Percentiles rank a stretch among this genome's conserved stretches.
Conservation (phyloP, 2,888 invertebrate species). For the Limenitis arthemis region DNA sequence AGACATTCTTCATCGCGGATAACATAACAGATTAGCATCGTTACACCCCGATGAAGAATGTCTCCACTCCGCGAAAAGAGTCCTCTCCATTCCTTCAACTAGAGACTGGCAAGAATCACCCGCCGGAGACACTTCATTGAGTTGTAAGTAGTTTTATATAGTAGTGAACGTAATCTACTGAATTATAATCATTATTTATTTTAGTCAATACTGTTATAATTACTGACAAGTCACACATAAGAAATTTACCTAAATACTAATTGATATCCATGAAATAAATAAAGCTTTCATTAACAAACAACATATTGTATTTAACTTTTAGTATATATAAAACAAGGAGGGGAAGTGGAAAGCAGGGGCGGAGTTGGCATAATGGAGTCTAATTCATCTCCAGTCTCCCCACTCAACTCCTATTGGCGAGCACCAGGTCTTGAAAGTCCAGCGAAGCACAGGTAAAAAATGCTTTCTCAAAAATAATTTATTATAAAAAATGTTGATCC, state of each 20-base stretch:
- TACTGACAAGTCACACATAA: too few species aligned
- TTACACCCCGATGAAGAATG: conserved; percentile 73
- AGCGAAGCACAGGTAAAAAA: conserved; percentile 48
- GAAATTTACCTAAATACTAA: too few species aligned
- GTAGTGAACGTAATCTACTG: neutral
- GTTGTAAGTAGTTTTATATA: conserved; percentile 68
- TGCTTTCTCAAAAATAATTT: too few species aligned
- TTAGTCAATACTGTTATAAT: too few species aligned
- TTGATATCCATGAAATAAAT: neutral
- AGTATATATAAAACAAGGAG: conserved; percentile 74
- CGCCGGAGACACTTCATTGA: conserved; percentile 72
- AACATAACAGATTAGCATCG: conserved; percentile 73
- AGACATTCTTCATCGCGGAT: conserved; percentile 74
- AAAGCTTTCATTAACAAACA: neutral
- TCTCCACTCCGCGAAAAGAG: conserved; percentile 50
- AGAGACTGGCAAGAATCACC: conserved; percentile 67
- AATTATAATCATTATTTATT: too few species aligned
- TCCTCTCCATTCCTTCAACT: conserved; percentile 44
- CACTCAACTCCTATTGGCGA: conserved; percentile 54
- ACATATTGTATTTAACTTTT: conserved; percentile 3
- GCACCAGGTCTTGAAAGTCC: conserved; percentile 51
- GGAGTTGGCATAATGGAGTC: conserved; percentile 51
- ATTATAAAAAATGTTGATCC: neutral
- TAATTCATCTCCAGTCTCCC: conserved; percentile 50
- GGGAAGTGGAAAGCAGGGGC: conserved; percentile 76